Base-by-base conservation (phyloP, 2,113 vertebrate species). In the Laticauda colubrina region DNA sequence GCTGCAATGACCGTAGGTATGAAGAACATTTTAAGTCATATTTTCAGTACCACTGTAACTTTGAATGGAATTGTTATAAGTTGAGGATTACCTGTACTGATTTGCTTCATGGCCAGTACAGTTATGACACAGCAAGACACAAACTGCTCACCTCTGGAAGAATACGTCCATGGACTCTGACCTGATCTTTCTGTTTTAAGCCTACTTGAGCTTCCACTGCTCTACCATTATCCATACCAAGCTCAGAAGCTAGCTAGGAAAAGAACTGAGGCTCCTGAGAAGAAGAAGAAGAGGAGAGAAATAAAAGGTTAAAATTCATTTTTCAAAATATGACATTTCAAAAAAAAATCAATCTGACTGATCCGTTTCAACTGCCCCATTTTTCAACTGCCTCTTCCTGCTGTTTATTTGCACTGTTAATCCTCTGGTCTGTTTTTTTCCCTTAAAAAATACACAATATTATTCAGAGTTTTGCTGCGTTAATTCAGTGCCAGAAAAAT, bases 171-270 rank as follows among this genome's bases (percentile, higher is more conserved):
- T 98, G 94, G 23, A 98, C 23, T 94, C 94, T 14, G 0, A 98
- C 95, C 94, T 98, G 96, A 94, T 98, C 98, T 56, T 98, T 97
- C 96, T 92, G 97, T 2, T 92, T 94, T 93, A 99, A 97, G 85
- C 97, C 95, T 96, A 95, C 96, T 91, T 89, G 95, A 88, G 96
- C 97, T 96, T 98, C 98, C 97, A 98, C 98, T 95, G 98, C 98
- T 59, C 43, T 55, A 96, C 98, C 98, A 98, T 97, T 98, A 97
- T 98, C 99, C 99, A 99, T 99, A 91, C 98, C 98, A 94, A 95
- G 95, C 87, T 94, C 95, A 55, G 93, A 94, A 64, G 43, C 95
- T 93, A 95, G 96, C 94, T 92, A 97, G 96, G 69, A 89, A 85
- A 94, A 96, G 95, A 91, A 95, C 93, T 94, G 56, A 4, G 0